phyloP scores from a whole-genome alignment of 37 sponge, comb jelly and placozoan genomes.

The Amphimedon queenslandica region DNA sequence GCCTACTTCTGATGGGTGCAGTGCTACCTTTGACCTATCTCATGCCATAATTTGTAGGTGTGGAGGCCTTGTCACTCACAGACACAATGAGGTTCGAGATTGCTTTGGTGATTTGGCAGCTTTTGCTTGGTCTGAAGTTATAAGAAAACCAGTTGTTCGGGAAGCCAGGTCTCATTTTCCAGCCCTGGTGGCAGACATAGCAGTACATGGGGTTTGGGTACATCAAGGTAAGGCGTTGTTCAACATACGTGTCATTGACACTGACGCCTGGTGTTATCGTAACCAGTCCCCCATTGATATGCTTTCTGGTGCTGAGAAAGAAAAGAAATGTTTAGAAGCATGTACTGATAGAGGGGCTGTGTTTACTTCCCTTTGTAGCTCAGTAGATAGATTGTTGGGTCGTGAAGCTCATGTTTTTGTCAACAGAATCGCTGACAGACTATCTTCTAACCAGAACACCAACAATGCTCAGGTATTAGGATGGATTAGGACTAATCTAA shows the following conservation, averaged over 20 bases:
- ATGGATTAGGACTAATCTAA: no score
- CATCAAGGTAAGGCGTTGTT: constrained; percentile 38
- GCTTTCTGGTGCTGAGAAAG: neutral
- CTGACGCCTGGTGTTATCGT: constrained; percentile 13
- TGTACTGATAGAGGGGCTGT: neutral
- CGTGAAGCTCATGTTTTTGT: neutral
- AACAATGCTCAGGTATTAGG: no score
- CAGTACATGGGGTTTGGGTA: constrained; percentile 22
- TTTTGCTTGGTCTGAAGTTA: constrained; percentile 14
- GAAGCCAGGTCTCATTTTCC: constrained; percentile 8
- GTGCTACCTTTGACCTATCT: constrained; percentile 5
- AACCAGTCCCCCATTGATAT: neutral
- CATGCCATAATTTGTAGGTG: constrained; percentile 18
- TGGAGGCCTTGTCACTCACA: constrained; percentile 18
- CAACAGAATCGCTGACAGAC: neutral
- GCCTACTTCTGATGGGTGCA: constrained; percentile 35
- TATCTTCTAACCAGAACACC: no score
- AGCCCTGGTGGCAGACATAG: constrained; percentile 12
- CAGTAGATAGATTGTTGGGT: neutral
- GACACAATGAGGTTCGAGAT: constrained; percentile 21
- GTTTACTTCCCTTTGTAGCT: neutral
- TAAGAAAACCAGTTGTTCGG: constrained; percentile 1
- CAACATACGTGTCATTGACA: constrained; percentile 42
- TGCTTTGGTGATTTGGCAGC: constrained; percentile 24
- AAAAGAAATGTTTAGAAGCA: neutral